Percentiles rank a stretch among this genome's conserved stretches.
Conservation (phyloP, 1,140 invertebrate genomes). For the Popillia japonica region DNA sequence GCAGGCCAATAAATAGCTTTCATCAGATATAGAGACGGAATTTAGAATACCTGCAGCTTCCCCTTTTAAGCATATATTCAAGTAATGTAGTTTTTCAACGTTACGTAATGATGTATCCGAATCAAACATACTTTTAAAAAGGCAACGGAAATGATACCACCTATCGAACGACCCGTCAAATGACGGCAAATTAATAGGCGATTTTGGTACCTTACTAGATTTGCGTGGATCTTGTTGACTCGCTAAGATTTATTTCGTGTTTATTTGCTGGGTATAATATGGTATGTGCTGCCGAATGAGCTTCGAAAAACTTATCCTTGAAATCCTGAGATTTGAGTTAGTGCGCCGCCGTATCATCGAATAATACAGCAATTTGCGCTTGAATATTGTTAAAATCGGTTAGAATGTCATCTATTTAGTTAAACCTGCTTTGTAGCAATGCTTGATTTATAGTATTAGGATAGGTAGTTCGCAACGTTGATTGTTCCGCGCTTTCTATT, state of each 20-base stretch:
- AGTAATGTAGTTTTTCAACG: not conserved
- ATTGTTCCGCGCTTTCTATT: not conserved
- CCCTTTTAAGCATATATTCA: not conserved
- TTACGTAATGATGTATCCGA: not conserved
- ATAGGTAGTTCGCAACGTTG: not conserved
- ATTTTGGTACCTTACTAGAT: not conserved
- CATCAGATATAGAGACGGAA: not conserved
- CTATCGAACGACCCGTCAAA: conserved; percentile 6
- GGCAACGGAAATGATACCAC: not conserved
- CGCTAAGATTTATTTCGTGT: too few species aligned
- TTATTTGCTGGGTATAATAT: too few species aligned
- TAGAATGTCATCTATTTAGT: not conserved
- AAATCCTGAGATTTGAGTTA: too few species aligned
- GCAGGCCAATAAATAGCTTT: not conserved
- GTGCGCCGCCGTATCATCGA: too few species aligned
- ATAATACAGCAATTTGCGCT: too few species aligned
- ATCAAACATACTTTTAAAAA: not conserved
- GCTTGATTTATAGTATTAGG: too few species aligned
- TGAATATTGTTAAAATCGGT: not conserved
- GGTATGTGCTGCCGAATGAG: too few species aligned
- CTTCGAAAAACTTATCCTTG: too few species aligned
- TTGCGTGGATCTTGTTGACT: too few species aligned
- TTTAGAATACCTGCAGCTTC: not conserved
- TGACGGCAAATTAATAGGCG: not conserved
- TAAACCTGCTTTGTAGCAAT: not conserved